Evolutionary conservation across 2,888 invertebrate genomes (phyloP), one percentile per base, ranked within the genome.

Genomic region (Nephrocerus scutellatus): DNA sequence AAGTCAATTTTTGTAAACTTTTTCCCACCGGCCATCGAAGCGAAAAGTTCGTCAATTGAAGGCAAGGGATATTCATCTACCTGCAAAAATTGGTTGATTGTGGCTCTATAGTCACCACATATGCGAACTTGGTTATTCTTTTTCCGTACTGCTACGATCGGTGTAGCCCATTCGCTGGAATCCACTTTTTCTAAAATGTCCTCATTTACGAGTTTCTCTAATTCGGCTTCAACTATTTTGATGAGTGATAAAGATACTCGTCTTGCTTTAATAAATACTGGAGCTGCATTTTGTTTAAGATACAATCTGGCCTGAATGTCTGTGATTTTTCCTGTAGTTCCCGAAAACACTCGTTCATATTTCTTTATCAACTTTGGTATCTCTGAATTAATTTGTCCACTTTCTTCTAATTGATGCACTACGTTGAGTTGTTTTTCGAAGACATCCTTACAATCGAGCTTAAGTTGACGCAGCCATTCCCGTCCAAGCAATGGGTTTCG

Each of bases 151-250:
- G 53, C 52, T 6, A 60, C 57, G 18, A 56, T 47, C 2, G 57
- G 59, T 22, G 57, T 57, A 7, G 52, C 56, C 56, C 56, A 59
- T 24, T 56, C 51, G 14, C 53, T 52, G 14, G 33, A 34, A 13
- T 54, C 29, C 13, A 41, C 39, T 13, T 39, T 44, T 15, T 22
- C 29, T 3, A 41, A 21, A 2, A 46, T 3, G 4, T 34, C 43
- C 12, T 40, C 31, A 8, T 39, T 21, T 9, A 46, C 35, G 16
- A 38, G 32, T 36, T 26, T 48, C 34, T 40, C 51, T 12, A 41
- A 49, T 44, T 19, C 49, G n/a, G n/a, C n/a, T n/a, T n/a, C n/a
- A n/a, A n/a, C n/a, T n/a, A n/a, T n/a, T n/a, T n/a, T n/a, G n/a
- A n/a, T n/a, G n/a, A n/a, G n/a, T n/a, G n/a, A n/a, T n/a, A n/a